phyloP scores from a whole-genome alignment of 1,140 invertebrate species.

The Drosophila arizonae region DNA sequence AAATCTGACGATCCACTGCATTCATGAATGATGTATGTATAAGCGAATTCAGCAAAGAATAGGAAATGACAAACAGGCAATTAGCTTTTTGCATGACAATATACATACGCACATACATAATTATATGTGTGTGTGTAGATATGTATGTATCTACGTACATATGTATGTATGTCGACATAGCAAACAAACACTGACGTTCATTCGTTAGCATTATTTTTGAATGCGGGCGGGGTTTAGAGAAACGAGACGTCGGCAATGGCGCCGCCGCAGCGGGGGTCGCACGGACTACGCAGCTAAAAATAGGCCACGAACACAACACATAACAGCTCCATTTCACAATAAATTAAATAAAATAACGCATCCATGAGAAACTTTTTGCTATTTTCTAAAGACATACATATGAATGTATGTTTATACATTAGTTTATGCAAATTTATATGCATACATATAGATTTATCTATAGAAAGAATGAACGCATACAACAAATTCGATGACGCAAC shows the following conservation, averaged over 20 bases:
- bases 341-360: constrained; percentile 48
- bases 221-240: constrained; percentile 27
- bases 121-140: too few relatives aligned
- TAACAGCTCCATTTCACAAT: constrained; percentile 45
- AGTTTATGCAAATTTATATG: neutral
- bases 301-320: constrained; percentile 50
- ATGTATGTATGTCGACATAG: constrained; percentile 22
- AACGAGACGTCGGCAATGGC: constrained; percentile 15
- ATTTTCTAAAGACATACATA: constrained; percentile 4
- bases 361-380: constrained; percentile 21
- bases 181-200: constrained; percentile 42
- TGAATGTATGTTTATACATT: neutral
- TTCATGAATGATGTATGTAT: constrained; percentile 26
- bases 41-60: constrained; percentile 36
- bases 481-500: constrained; percentile 62
- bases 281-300: constrained; percentile 43
- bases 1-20: constrained; percentile 7
- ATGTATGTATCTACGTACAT: neutral
- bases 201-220: constrained; percentile 43
- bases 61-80: constrained; percentile 47
- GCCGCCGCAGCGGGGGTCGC: constrained; percentile 39
- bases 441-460: neutral
- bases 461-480: constrained; percentile 1
- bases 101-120: neutral
- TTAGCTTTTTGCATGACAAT: constrained; percentile 38